Conservation (phyloP, 1,140 invertebrate genomes). For the Doryteuthis pealeii region DNA sequence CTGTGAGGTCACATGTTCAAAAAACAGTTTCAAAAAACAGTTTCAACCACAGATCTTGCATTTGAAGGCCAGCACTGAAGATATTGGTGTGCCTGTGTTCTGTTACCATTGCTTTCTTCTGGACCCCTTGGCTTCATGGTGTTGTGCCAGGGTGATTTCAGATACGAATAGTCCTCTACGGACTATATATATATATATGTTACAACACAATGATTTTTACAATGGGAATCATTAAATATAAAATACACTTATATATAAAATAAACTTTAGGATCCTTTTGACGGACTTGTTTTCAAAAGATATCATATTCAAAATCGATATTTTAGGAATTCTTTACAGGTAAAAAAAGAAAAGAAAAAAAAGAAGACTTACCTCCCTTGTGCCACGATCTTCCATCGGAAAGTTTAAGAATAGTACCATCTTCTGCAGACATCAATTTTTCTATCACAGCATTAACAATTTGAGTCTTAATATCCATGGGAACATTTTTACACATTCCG, state of each 20-base stretch:
- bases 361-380: constrained; percentile 62
- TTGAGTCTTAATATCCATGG: constrained; percentile 67
- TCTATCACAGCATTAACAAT: constrained; percentile 70
- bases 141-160: too few relatives aligned
- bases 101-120: too few relatives aligned
- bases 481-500: constrained; percentile 84
- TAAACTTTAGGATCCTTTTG: too few relatives aligned
- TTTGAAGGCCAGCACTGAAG: too few relatives aligned
- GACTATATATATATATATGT: not conserved
- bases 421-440: constrained; percentile 61
- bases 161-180: too few relatives aligned
- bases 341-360: not conserved
- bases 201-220: not conserved
- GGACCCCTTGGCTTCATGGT: too few relatives aligned
- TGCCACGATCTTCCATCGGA: constrained; percentile 64
- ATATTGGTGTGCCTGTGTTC: too few relatives aligned
- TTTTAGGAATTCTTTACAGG: not conserved
- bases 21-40: not conserved
- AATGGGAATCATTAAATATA: too few relatives aligned
- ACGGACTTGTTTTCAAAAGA: not conserved
- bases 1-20: not conserved
- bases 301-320: not conserved
- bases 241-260: too few relatives aligned
- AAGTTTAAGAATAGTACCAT: constrained; percentile 56
- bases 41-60: not conserved